phyloP scores from a whole-genome alignment of 2,113 vertebrate genomes.

The Gnathonemus longibarbis region DNA sequence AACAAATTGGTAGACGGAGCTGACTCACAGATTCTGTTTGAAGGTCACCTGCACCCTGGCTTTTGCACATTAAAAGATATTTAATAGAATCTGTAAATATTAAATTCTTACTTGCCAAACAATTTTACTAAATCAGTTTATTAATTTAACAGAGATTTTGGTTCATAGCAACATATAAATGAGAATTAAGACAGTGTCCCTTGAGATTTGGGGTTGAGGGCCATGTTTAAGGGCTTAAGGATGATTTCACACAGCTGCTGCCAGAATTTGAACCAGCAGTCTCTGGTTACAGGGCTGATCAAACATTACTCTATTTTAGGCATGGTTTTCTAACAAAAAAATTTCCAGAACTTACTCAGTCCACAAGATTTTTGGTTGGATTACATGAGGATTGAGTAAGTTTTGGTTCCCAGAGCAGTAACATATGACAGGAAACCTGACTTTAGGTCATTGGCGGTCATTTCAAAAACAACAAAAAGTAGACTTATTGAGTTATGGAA shows the following conservation, averaged over 20 bases:
- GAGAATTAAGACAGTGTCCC: background rate
- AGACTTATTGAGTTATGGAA: background rate
- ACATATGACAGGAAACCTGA: background rate
- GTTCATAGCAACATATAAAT: background rate
- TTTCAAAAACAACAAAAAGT: background rate
- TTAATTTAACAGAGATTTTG: background rate
- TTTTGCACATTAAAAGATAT: background rate
- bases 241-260: background rate
- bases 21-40: background rate
- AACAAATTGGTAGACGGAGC: background rate
- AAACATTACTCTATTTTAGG: background rate
- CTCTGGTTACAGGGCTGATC: background rate
- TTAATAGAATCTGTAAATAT: background rate
- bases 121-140: background rate
- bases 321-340: background rate
- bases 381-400: background rate
- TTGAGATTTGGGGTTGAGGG: background rate
- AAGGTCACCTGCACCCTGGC: background rate
- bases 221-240: background rate
- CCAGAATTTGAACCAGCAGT: background rate
- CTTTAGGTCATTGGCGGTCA: background rate
- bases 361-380: background rate
- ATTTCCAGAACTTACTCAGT: background rate
- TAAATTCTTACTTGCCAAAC: background rate
- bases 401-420: background rate